phyloP scores from a whole-genome alignment of 2,797 vertebrate genomes.

The Anguilla marmorata region DNA sequence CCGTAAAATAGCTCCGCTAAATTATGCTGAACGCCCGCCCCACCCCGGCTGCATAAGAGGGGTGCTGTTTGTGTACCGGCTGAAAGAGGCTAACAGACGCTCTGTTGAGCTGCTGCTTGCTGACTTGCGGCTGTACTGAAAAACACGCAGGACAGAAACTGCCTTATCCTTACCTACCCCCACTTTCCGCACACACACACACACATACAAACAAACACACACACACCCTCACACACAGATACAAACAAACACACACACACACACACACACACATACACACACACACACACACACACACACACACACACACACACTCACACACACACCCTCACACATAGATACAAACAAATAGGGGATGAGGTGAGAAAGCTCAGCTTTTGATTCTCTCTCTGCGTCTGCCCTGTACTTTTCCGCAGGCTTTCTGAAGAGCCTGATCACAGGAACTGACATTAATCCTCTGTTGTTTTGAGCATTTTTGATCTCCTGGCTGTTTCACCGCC shows the following conservation, averaged over 20 bases:
- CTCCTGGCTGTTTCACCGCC: conserved; percentile 45
- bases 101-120: conserved; percentile 43
- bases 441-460: conserved; percentile 16
- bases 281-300: background rate
- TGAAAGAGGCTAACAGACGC: background rate
- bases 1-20: conserved; percentile 53
- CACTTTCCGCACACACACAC: background rate
- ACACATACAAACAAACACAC: background rate
- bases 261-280: background rate
- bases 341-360: too few species aligned
- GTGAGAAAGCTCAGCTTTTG: background rate
- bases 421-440: background rate
- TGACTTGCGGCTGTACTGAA: conserved; percentile 20
- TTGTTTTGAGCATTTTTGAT: conserved; percentile 29
- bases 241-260: too few species aligned
- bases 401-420: background rate
- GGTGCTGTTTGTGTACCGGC: conserved; percentile 46
- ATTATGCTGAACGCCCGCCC: conserved; percentile 21
- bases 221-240: background rate
- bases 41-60: conserved; percentile 31
- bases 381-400: background rate
- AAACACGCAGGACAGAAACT: background rate
- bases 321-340: too few species aligned
- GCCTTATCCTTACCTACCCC: conserved; percentile 30
- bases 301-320: background rate